A percentile compares a stretch with the other conserved stretches of the same genome.
phyloP scores from a whole-genome alignment of 2,797 vertebrate species.

The Etheostoma nigrum region DNA sequence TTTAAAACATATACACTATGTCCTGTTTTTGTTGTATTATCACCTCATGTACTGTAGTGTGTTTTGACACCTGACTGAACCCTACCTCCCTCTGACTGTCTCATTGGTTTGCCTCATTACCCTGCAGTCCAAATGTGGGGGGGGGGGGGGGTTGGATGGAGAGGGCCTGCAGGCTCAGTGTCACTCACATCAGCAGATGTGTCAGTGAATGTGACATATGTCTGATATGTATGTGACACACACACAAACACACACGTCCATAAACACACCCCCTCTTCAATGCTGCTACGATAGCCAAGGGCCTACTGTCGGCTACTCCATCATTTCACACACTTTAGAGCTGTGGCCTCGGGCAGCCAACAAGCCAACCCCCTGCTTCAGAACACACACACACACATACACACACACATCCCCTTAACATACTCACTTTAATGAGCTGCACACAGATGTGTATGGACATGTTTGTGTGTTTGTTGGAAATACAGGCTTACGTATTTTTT shows the following conservation, averaged over 20 bases:
- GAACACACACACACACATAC: conserved; percentile 35
- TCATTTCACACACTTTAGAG: conserved; percentile 76
- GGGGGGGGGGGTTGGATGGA: conserved; percentile 25
- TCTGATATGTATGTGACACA: conserved; percentile 68
- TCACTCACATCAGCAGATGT: conserved; percentile 76
- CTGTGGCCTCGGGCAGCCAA: conserved; percentile 66
- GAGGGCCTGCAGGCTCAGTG: conserved; percentile 69
- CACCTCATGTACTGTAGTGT: conserved; percentile 23
- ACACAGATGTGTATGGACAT: conserved; percentile 51
- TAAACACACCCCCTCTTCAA: conserved; percentile 36
- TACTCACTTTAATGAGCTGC: conserved; percentile 50
- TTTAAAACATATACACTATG: neutral
- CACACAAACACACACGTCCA: conserved; percentile 37
- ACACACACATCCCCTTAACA: conserved; percentile 31
- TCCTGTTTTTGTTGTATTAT: conserved; percentile 1
- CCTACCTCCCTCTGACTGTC: conserved; percentile 36
- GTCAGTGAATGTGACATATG: conserved; percentile 76
- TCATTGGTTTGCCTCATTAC: conserved; percentile 67
- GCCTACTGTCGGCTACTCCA: conserved; percentile 68
- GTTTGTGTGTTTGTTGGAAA: conserved; percentile 61
- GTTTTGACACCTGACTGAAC: conserved; percentile 63
- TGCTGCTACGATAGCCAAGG: conserved; percentile 53
- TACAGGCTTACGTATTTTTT: conserved; percentile 51
- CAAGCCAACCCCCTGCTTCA: conserved; percentile 40
- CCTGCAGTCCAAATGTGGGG: conserved; percentile 60